Conservation (phyloP, 2,113 vertebrate species). For the Nymphicus hollandicus region DNA sequence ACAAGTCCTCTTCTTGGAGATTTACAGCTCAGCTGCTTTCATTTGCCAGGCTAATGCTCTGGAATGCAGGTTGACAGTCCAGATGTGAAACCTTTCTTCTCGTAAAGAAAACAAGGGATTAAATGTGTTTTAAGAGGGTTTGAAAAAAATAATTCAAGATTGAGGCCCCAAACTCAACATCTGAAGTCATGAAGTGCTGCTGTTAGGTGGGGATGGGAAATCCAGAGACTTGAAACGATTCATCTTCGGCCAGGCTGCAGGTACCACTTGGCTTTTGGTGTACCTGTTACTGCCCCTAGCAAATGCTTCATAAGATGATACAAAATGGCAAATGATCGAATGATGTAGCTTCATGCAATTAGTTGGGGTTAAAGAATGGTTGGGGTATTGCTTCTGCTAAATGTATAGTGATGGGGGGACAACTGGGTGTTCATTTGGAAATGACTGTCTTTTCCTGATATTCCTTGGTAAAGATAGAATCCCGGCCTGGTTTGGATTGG, state of each 20-base stretch:
- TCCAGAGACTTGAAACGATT: not conserved
- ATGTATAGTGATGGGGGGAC: not conserved
- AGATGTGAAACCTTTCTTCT: slow-evolving; percentile 68
- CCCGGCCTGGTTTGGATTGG: not conserved
- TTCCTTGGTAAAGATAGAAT: accelerated
- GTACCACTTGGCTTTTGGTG: not conserved
- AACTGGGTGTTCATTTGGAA: not conserved
- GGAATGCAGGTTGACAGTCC: slow-evolving; percentile 71
- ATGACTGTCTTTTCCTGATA: accelerated
- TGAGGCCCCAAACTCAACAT: slow-evolving; percentile 4
- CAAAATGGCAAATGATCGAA: not conserved
- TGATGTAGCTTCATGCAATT: not conserved
- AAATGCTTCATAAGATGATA: not conserved
- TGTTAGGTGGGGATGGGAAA: not conserved
- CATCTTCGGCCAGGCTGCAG: not conserved
- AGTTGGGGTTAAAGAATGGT: not conserved
- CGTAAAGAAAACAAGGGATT: slow-evolving; percentile 57
- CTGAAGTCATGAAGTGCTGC: slow-evolving; percentile 7
- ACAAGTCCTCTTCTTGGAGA: slow-evolving; percentile 65
- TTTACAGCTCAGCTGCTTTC: slow-evolving; percentile 76
- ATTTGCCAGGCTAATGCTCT: slow-evolving; percentile 61
- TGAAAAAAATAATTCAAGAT: slow-evolving; percentile 41
- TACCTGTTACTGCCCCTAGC: not conserved
- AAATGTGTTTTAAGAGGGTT: slow-evolving; percentile 42
- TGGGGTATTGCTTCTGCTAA: not conserved